Base-by-base conservation (phyloP, 2,888 invertebrate genomes). In the Zeuzera pyrina region DNA sequence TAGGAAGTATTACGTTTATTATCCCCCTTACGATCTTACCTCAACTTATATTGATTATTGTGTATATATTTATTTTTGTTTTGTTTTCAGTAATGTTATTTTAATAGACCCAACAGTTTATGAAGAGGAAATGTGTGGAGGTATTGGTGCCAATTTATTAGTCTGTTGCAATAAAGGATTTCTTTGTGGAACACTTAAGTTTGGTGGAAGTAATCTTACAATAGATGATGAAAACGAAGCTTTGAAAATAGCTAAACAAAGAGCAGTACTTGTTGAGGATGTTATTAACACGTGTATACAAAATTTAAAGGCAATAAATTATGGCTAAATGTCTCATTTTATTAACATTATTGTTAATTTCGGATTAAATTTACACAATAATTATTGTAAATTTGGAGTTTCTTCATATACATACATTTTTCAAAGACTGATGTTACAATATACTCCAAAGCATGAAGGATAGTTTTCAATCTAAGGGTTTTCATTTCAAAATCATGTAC, bases 31-130 rank as follows among this genome's bases (percentile, higher is more conserved):
- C n/a, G n/a, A n/a, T n/a, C n/a, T n/a, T n/a, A n/a, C n/a, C n/a
- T n/a, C n/a, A n/a, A n/a, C n/a, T n/a, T n/a, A n/a, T n/a, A n/a
- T n/a, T n/a, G n/a, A n/a, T n/a, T n/a, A n/a, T n/a, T n/a, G n/a
- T 30, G 19, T 22, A 21, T 22, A 15, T 5, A 30, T 10, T 15
- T 16, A 28, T 38, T 41, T 30, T 32, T 40, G 47, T 47, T 44
- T 46, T 51, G 40, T 47, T 86, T 87, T 32, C 57, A 92, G 92
- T 38, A 85, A 86, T 46, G 71, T 88, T 19, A 65, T 92, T 28
- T 61, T 93, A 43, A 86, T 87, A n/a, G 94, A 95, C 67, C 94
- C 94, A 15, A 89, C 91, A 21, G 74, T 85, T n/a, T 92, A 93
- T 67, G 95, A 95, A 76, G 94, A 94, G 77, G 85, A 85, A 45